These are phyloP conservation scores for Epinephelus cyanopodus DNA, from an alignment of 2,113 vertebrate genomes.

Conservation along the genomic window DNA sequence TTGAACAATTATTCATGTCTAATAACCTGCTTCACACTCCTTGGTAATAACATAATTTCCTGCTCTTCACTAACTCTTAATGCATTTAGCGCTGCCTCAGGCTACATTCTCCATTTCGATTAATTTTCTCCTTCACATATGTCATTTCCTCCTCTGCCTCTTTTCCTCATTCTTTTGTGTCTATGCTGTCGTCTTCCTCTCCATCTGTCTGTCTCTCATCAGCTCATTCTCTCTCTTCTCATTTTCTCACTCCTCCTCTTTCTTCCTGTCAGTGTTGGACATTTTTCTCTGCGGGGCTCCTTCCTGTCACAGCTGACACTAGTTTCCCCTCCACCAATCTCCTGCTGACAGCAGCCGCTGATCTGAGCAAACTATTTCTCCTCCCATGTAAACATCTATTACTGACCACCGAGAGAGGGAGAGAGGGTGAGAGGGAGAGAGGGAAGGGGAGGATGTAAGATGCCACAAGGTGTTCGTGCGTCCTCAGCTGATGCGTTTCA, in stretches of 20 bases:
- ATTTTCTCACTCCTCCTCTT: background rate
- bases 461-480: background rate
- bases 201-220: background rate
- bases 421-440: background rate
- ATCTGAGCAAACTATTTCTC: slow-evolving; percentile 54
- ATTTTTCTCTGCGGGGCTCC: slow-evolving; percentile 5
- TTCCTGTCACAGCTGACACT: slow-evolving; percentile 43
- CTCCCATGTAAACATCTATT: slow-evolving; percentile 59
- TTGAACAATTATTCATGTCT: slow-evolving; percentile 67
- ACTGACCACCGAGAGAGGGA: slow-evolving; percentile 33
- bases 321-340: slow-evolving; percentile 34
- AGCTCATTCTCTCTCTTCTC: background rate
- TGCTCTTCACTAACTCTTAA: slow-evolving; percentile 64
- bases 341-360: slow-evolving; percentile 50
- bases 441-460: background rate
- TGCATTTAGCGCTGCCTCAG: slow-evolving; percentile 61
- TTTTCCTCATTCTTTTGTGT: background rate
- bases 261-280: background rate
- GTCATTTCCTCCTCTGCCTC: slow-evolving; percentile 37
- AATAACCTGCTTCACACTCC: slow-evolving; percentile 63
- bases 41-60: slow-evolving; percentile 61
- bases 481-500: background rate
- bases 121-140: slow-evolving; percentile 57
- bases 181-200: background rate
- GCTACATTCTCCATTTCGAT: slow-evolving; percentile 54